phyloP scores from a whole-genome alignment of 2,113 vertebrate genomes.

The Perca schrenkii region DNA sequence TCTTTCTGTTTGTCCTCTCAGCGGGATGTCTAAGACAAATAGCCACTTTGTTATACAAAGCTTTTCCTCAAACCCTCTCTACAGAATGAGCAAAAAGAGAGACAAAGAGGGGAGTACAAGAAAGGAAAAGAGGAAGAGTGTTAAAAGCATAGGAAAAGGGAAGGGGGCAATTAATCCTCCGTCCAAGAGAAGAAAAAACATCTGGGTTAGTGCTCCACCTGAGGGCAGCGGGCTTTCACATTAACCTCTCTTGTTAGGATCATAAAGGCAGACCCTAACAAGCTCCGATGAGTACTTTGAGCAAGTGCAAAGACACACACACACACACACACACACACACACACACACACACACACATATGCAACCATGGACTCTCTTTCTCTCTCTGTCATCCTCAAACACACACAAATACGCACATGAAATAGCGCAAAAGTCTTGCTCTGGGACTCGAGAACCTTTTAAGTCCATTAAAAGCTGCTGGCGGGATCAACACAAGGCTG shows the following conservation, averaged over 20 bases:
- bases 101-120: slow-evolving; percentile 11
- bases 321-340: neutral
- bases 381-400: slow-evolving; percentile 38
- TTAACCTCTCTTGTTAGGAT: slow-evolving; percentile 79
- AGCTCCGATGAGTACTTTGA: slow-evolving; percentile 63
- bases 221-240: slow-evolving; percentile 73
- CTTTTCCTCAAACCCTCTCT: slow-evolving; percentile 44
- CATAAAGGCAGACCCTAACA: slow-evolving; percentile 76
- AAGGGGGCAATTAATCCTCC: slow-evolving; percentile 64
- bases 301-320: slow-evolving; percentile 71
- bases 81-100: slow-evolving; percentile 27
- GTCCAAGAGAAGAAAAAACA: slow-evolving; percentile 70
- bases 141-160: slow-evolving; percentile 39
- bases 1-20: slow-evolving; percentile 67
- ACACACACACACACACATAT: neutral
- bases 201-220: slow-evolving; percentile 77
- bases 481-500: slow-evolving; percentile 62
- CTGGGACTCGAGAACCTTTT: slow-evolving; percentile 75
- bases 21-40: slow-evolving; percentile 59
- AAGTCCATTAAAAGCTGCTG: slow-evolving; percentile 78
- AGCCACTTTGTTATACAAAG: slow-evolving; percentile 59
- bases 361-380: slow-evolving; percentile 30
- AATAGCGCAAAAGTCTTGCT: slow-evolving; percentile 64
- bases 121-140: slow-evolving; percentile 34
- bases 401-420: slow-evolving; percentile 44